Base-by-base conservation (phyloP, 2,113 vertebrate genomes). In the Arothron firmamentum region DNA sequence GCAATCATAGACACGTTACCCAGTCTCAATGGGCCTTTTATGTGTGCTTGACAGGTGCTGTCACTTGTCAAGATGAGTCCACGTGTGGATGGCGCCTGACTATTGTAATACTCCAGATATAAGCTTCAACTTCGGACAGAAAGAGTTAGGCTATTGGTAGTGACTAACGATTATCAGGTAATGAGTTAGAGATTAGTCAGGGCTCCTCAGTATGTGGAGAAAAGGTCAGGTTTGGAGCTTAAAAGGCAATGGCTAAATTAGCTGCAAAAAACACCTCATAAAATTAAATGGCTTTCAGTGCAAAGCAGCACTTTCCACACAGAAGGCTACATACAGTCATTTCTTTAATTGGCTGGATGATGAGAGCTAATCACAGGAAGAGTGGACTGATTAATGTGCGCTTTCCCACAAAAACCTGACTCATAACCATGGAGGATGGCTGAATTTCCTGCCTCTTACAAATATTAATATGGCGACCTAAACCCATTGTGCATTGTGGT, bases 221-320 rank as follows among this genome's bases (percentile, higher is more conserved):
- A 79, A 87, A 79, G 77, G 81, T 84, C 81, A 85, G 23, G 5
- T 78, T 76, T 67, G 19, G 31, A 68, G 68, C 64, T 77, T 72
- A 79, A 65, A 82, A 68, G 56, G 70, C 74, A 78, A 83, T 67
- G 52, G 74, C 79, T 70, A 65, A 85, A 79, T 85, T 78, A 81
- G 74, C 62, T 58, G 60, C 71, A 72, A 69, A 84, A 81, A 78
- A 82, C 57, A 74, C 62, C 62, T 79, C 70, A 71, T 81, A 66
- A 77, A 85, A 79, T 68, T 34, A 79, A 82, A 87, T 71, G 31
- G 74, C 77, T 74, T 78, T 67, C 50, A 68, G 56, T 0, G 16
- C 73, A 68, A 65, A 71, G 70, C 62, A 61, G 56, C 38, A 16
- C 69, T 78, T 81, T 77, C 52, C 7, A 9, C 65, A 71, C 58